phyloP scores from a whole-genome alignment of 2,797 vertebrate species.

The Mormyrus proboscirostris region DNA sequence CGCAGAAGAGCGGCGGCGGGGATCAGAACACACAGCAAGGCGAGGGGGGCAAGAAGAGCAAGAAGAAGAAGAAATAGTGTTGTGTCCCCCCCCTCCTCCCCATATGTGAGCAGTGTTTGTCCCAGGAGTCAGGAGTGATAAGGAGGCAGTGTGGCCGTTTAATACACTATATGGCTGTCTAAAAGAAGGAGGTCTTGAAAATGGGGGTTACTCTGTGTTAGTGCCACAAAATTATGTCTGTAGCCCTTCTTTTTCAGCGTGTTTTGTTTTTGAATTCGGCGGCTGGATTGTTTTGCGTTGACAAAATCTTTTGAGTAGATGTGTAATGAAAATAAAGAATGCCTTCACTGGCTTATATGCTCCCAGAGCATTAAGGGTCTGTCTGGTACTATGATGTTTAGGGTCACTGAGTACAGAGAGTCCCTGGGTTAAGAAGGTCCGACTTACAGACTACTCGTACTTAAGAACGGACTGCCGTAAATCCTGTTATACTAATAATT shows the following conservation, averaged over 20 bases:
- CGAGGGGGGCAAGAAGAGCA: conserved; percentile 89
- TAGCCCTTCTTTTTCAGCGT: background rate
- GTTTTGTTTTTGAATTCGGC: background rate
- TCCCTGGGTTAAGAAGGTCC: background rate
- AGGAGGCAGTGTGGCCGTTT: background rate
- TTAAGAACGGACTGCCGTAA: background rate
- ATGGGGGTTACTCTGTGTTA: background rate
- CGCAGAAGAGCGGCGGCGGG: conserved; percentile 78
- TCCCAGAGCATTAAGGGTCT: background rate
- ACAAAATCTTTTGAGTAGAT: background rate
- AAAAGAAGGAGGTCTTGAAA: background rate
- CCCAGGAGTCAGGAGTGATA: background rate
- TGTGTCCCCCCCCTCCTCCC: background rate
- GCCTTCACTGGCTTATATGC: background rate
- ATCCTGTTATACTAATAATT: background rate
- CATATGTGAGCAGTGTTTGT: background rate
- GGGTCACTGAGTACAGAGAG: background rate
- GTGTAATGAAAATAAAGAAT: background rate
- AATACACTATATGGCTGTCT: background rate
- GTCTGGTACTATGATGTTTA: background rate
- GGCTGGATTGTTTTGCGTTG: background rate
- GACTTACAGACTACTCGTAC: background rate
- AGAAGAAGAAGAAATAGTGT: conserved; percentile 87
- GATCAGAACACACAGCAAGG: conserved; percentile 79
- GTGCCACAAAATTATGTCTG: background rate